phyloP scores from a whole-genome alignment of 2,113 vertebrate species.

The Cacatua alba region DNA sequence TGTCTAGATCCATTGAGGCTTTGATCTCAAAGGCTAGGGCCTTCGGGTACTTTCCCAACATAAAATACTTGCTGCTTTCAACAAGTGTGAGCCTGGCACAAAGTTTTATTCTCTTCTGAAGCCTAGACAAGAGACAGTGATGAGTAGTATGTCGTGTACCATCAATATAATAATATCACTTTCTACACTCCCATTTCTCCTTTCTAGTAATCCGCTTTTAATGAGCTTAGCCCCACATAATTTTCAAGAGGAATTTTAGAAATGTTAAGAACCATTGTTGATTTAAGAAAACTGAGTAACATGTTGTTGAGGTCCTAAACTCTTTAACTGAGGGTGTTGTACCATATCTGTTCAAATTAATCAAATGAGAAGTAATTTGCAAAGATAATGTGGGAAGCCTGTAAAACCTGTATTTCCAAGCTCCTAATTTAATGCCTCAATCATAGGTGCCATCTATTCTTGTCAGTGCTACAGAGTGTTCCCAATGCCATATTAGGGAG shows the following conservation, averaged over 20 bases:
- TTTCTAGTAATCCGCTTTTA: neutral
- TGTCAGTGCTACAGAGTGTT: neutral
- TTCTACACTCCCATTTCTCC: neutral
- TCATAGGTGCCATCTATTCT: neutral
- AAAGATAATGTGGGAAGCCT: neutral
- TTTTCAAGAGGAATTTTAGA: neutral
- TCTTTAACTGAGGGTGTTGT: neutral
- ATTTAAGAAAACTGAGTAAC: neutral
- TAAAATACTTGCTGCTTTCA: neutral
- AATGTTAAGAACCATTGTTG: neutral
- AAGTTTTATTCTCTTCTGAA: neutral
- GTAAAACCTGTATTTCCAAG: slow-evolving; percentile 39
- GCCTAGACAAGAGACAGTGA: neutral
- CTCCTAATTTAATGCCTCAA: neutral
- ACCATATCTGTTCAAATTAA: neutral
- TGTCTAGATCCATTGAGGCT: neutral
- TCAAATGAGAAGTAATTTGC: neutral
- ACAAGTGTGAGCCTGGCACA: neutral
- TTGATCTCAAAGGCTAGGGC: neutral
- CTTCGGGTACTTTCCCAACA: neutral
- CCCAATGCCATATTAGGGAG: neutral
- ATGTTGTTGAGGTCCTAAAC: neutral
- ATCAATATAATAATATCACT: neutral
- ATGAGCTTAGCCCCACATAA: neutral
- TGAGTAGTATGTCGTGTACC: neutral